Evolutionary conservation across 2,113 vertebrate species (phyloP).

Genomic region (Symphodus melops): DNA sequence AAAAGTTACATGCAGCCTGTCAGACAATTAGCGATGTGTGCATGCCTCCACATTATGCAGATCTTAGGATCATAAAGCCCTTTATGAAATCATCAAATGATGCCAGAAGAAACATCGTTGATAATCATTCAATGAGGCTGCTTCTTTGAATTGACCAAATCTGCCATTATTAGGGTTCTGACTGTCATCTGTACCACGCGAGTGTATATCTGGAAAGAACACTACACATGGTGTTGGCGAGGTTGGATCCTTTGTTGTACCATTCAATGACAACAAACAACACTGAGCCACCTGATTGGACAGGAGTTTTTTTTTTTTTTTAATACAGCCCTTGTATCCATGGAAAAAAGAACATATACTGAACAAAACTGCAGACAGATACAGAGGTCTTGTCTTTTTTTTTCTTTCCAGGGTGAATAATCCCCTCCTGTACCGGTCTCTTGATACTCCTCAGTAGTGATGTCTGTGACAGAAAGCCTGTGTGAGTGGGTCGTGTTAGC

Average conservation of each 20-base stretch:
- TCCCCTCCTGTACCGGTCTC: slow-evolving; percentile 25
- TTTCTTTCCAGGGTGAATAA: slow-evolving; percentile 35
- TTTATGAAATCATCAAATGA: not conserved
- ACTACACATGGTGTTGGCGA: not conserved
- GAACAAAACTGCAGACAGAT: slow-evolving; percentile 26
- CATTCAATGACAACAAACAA: not conserved
- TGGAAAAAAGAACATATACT: slow-evolving; percentile 12
- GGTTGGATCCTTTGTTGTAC: slow-evolving; percentile 4
- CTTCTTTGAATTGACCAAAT: not conserved
- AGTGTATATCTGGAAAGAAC: not conserved
- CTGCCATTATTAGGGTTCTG: not conserved
- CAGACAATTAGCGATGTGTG: too few species aligned
- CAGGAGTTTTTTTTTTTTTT: not conserved
- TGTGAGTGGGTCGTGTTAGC: slow-evolving; percentile 52
- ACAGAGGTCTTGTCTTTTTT: slow-evolving; percentile 1
- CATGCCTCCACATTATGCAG: not conserved
- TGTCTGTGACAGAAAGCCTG: slow-evolving; percentile 37
- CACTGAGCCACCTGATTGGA: slow-evolving; percentile 9
- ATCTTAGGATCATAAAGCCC: not conserved
- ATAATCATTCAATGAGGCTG: not conserved
- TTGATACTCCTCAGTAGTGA: slow-evolving; percentile 41
- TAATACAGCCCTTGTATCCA: slow-evolving; percentile 16
- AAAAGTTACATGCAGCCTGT: too few species aligned
- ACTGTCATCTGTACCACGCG: not conserved
- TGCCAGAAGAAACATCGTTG: not conserved